Evolutionary conservation across 1,140 invertebrate genomes (phyloP), one percentile per base, ranked within the genome.

Genomic region (Caerostris extrusa): DNA sequence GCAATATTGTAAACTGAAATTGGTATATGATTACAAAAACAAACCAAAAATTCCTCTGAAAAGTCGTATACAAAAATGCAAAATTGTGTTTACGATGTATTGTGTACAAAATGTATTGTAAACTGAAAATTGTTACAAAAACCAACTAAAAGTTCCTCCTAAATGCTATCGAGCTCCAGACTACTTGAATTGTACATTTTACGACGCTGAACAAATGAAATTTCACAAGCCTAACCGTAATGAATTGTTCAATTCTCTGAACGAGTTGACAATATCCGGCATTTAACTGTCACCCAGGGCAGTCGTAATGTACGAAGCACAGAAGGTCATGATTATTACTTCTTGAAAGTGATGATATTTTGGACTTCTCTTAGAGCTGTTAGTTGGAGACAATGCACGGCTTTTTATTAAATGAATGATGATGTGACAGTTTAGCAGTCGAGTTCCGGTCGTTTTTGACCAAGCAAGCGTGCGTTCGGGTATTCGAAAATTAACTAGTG

Each of bases 221-320:
- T 77, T 77, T 77, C 34, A 77, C 34, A 77, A 77, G 71, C 34
- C 34, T 77, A 69, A 89, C 56, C 64, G 87, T 69, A 61, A 89
- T 89, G 87, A 89, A 89, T 89, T 61, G 87, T 89, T 71, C 64
- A 89, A 89, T 89, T 89, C 87, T 55, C 53, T 55, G 61, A 89
- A 89, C 64, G 87, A 89, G 87, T 61, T 89, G 87, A 89, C 87
- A 89, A 89, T 89, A 89, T 64, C 87, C 60, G 87, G 58, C 61
- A 69, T 71, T 71, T 77, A 61, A 87, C 55, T 3, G 61, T 61
- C 57, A 61, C 50, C 85, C 58, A 60, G 34, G 12, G 58, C 58
- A 34, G 64, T 55, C 87, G 60, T 89, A 69, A 89, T 61, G 87
- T 19, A 64, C 50, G 87, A 53, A 19, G 60, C 55, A 17, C 87